Percentiles rank a stretch among this genome's conserved stretches.
These are phyloP conservation scores for Acleris sparsana DNA, from an alignment of 2,888 invertebrate genomes.

Conservation along the genomic window DNA sequence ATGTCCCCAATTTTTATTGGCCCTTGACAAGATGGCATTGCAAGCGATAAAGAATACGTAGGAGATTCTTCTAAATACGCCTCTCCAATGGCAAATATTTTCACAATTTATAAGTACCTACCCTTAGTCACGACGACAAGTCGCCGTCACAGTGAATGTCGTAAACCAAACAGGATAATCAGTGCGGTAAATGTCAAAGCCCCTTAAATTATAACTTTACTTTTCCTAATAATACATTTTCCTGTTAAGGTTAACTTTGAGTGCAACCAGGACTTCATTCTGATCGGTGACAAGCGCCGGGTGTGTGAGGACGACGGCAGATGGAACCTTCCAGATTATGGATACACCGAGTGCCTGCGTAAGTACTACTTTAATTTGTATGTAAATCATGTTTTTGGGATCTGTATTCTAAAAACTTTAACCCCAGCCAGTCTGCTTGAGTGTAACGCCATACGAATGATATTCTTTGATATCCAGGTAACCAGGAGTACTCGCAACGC, in stretches of 20 bases:
- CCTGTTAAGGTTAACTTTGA: constrained; percentile 89
- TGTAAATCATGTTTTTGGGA: too few species aligned
- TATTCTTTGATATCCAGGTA: constrained; percentile 76
- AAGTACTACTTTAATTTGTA: constrained; percentile 75
- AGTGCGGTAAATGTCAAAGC: not conserved
- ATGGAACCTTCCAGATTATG: constrained; percentile 93
- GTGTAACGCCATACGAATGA: not conserved
- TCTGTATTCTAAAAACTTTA: too few species aligned
- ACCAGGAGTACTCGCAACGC: constrained; percentile 87
- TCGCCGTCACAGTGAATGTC: not conserved
- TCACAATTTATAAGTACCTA: too few species aligned
- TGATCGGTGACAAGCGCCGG: constrained; percentile 92
- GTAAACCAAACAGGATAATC: not conserved
- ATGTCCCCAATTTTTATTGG: too few species aligned
- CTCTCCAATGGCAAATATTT: too few species aligned
- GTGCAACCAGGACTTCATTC: constrained; percentile 94
- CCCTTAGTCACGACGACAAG: not conserved
- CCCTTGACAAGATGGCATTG: too few species aligned
- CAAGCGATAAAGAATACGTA: too few species aligned
- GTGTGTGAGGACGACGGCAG: constrained; percentile 90
- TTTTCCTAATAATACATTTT: constrained; percentile 9
- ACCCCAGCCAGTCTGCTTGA: too few species aligned
- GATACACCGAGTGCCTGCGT: constrained; percentile 96
- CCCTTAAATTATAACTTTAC: not conserved
- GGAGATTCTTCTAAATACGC: too few species aligned